Base-by-base conservation (phyloP, 2,113 vertebrate species). In the Lophius piscatorius region DNA sequence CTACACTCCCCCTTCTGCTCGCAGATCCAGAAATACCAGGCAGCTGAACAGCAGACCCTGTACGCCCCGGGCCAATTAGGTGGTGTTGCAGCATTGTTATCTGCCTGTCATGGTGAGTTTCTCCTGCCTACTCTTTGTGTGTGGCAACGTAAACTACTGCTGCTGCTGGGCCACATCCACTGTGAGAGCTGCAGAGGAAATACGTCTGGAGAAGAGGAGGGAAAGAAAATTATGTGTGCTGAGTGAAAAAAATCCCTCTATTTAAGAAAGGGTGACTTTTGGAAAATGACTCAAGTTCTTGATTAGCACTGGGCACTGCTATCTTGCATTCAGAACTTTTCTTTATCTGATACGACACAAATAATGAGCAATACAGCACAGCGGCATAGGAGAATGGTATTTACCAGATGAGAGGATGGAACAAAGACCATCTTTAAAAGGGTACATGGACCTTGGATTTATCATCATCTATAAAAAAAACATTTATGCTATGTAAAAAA, bases 41-140 rank as follows among this genome's bases (percentile, higher is more conserved):
- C 76, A 68, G 76, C 74, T 45, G 58, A 80, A 83, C 70, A 82
- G 69, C 49, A 66, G 44, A 62, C 70, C 78, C 82, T 78, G 79
- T 85, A 78, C 84, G 87, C 85, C 85, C 54, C 44, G 18, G 81
- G 84, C 87, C 82, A 88, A 89, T 89, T 88, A 89, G 81, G 73
- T 82, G 80, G 64, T 63, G 81, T 84, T 81, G 75, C 84, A 74
- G 86, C 87, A 85, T 85, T 89, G 87, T 89, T 89, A 85, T 85
- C 79, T 84, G 79, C 70, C 82, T 81, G 86, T 88, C 88, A 84
- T 81, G 71, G 80, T 70, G 82, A 82, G 74, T 82, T 87, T 82
- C 76, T 78, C 76, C 78, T 74, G 74, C 73, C 81, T 63, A 40
- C 83, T 82, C 65, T 48, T 52, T 82, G 77, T 80, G 81, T 87